phyloP scores from a whole-genome alignment of 2,888 invertebrate genomes.

The Stenodera caucasica region DNA sequence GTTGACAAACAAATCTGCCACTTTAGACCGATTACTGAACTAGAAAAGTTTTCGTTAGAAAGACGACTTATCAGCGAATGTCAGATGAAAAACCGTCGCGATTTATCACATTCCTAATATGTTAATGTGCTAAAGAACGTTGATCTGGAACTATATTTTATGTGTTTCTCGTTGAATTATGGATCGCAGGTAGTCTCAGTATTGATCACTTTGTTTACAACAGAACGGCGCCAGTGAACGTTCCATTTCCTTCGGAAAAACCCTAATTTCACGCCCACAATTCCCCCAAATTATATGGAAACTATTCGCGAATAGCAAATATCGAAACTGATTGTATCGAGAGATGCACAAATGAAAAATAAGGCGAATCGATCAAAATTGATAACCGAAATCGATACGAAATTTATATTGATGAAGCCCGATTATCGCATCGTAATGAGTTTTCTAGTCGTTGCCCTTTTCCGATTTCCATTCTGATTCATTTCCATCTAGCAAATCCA shows the following conservation, averaged over 20 bases:
- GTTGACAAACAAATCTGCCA: no score
- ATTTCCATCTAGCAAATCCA: not conserved
- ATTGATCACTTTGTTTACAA: slow-evolving; percentile 49
- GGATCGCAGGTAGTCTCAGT: slow-evolving; percentile 45
- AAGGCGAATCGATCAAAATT: no score
- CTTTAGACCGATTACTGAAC: no score
- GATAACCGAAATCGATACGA: slow-evolving; percentile 36
- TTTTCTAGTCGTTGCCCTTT: slow-evolving; percentile 11
- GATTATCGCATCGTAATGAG: slow-evolving; percentile 16
- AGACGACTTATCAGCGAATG: slow-evolving; percentile 21
- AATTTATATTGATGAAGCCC: slow-evolving; percentile 30
- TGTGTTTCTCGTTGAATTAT: slow-evolving; percentile 46
- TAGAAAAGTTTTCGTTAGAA: not conserved
- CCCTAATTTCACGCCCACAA: not conserved
- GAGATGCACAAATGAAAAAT: slow-evolving; percentile 29
- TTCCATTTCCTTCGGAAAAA: not conserved
- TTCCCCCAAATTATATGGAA: no score
- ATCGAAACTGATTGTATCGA: no score
- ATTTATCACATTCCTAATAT: slow-evolving; percentile 30
- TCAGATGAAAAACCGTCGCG: slow-evolving; percentile 24
- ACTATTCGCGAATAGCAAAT: no score
- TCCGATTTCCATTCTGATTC: not conserved
- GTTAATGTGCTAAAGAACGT: slow-evolving; percentile 27
- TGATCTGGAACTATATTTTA: slow-evolving; percentile 39
- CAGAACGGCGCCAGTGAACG: slow-evolving; percentile 39